Conservation (phyloP, 2,113 vertebrate species). For the Turnix velox region DNA sequence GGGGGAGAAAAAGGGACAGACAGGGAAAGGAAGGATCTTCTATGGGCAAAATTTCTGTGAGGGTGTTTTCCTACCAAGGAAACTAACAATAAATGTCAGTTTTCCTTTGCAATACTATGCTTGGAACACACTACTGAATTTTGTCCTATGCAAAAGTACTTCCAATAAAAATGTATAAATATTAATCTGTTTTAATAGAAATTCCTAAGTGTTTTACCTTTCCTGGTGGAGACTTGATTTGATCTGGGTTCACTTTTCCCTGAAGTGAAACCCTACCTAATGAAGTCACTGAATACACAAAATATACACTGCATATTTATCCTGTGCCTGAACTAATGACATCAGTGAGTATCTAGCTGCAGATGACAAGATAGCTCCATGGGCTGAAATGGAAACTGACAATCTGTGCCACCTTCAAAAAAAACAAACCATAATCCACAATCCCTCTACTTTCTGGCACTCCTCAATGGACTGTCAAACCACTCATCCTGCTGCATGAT, state of each 20-base stretch:
- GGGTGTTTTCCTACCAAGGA: background rate
- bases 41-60: background rate
- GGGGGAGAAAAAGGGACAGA: too few relatives aligned
- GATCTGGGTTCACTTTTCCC: background rate
- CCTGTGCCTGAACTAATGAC: background rate
- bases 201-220: background rate
- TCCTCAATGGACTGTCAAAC: background rate
- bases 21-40: too few relatives aligned
- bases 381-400: background rate
- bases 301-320: conserved; percentile 1
- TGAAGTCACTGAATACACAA: background rate
- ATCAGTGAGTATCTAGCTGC: background rate
- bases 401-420: background rate
- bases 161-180: background rate
- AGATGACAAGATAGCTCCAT: background rate
- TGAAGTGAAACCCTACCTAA: background rate
- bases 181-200: background rate
- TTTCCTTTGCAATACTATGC: background rate
- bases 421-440: background rate
- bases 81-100: background rate
- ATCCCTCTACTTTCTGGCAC: background rate
- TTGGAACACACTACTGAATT: background rate
- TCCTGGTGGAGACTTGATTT: background rate
- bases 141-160: background rate
- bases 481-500: background rate